Percentiles rank a stretch among this genome's conserved stretches.
Evolutionary conservation across 2,888 invertebrate species (phyloP).

Genomic region (Phyto melanocephala): DNA sequence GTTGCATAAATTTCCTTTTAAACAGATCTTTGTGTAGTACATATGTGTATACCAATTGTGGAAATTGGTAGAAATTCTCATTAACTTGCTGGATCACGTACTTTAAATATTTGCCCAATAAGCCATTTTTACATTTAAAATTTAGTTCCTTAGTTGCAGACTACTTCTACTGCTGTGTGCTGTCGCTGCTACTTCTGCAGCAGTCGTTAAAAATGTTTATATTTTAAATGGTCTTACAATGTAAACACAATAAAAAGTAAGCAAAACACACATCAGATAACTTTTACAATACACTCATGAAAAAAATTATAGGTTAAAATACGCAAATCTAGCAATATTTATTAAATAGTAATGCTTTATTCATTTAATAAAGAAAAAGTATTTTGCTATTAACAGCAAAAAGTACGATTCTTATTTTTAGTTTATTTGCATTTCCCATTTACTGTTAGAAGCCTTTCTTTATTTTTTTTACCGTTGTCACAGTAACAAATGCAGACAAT

Average conservation of each 20-base stretch:
- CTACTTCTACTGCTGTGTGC: not conserved
- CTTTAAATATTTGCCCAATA: conserved; percentile 67
- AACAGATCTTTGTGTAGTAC: conserved; percentile 37
- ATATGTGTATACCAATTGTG: not conserved
- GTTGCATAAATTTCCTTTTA: conserved; percentile 62
- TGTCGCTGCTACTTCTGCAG: conserved; percentile 26
- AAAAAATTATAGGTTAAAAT: not conserved
- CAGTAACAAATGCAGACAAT: not conserved
- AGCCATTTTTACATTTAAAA: conserved; percentile 45
- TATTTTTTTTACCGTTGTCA: not conserved
- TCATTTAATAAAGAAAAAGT: too few species aligned
- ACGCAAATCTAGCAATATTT: not conserved
- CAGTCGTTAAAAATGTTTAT: conserved; percentile 21
- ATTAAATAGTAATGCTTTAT: too few species aligned
- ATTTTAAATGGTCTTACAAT: conserved; percentile 46
- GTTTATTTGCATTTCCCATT: not conserved
- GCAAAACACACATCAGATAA: conserved; percentile 4
- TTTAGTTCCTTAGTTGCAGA: not conserved
- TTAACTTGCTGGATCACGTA: conserved; percentile 68
- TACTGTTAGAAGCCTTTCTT: not conserved
- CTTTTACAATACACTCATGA: not conserved
- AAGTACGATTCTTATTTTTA: not conserved
- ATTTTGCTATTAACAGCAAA: too few species aligned
- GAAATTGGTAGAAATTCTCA: conserved; percentile 59
- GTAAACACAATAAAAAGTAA: conserved; percentile 11